Evolutionary conservation across 2,113 vertebrate genomes (phyloP).

Genomic region (Brachyhypopomus occidentalis): DNA sequence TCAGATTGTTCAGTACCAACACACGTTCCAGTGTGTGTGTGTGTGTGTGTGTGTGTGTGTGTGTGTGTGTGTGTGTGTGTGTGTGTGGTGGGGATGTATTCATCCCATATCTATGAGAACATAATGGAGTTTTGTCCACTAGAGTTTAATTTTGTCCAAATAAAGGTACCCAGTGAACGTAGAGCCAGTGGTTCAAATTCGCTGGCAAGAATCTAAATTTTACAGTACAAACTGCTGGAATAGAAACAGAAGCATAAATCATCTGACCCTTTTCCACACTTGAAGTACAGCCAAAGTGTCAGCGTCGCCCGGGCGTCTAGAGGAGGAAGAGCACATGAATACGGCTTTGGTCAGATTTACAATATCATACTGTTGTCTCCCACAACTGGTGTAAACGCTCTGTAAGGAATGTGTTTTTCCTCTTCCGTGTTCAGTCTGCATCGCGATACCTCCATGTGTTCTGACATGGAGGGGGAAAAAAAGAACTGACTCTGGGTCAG

Average conservation of each 20-base stretch:
- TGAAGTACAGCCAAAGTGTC: neutral
- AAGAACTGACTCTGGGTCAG: neutral
- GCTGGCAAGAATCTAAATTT: neutral
- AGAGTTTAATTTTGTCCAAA: neutral
- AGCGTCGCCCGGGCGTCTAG: neutral
- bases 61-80: conserved; percentile 8
- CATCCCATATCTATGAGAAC: conserved; percentile 13
- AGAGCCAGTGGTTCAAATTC: neutral
- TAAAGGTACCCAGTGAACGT: neutral
- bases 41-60: conserved; percentile 6
- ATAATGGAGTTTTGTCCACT: neutral
- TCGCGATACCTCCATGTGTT: neutral
- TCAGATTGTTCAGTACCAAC: neutral
- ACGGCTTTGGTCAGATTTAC: neutral
- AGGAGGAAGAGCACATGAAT: neutral
- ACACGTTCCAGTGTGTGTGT: neutral
- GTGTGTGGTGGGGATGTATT: neutral
- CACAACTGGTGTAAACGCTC: neutral
- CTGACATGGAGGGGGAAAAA: neutral
- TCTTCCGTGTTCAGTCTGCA: neutral
- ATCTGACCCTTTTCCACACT: neutral
- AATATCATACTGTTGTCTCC: neutral
- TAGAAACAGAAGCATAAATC: neutral
- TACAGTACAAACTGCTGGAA: neutral
- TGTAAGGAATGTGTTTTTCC: neutral